Percentiles rank a stretch among this genome's conserved stretches.
Evolutionary conservation across 2,888 invertebrate species (phyloP).

Genomic region (Eupithecia inturbata): DNA sequence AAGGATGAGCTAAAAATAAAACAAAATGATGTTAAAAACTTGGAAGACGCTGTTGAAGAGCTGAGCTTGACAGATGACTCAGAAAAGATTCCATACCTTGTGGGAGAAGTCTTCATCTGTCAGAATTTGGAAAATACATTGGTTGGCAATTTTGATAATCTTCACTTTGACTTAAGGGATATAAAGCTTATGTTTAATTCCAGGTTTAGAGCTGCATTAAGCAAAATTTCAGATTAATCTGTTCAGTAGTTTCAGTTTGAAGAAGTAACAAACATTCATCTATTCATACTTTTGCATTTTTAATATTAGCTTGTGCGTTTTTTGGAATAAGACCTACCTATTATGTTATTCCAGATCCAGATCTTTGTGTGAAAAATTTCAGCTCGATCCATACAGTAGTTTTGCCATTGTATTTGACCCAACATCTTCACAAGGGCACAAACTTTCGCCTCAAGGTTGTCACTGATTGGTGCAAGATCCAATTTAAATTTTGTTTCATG

Average conservation of each 20-base stretch:
- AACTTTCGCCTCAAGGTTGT: too few species aligned
- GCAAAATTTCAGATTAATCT: background rate
- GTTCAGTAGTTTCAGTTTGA: background rate
- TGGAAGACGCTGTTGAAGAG: conserved; percentile 96
- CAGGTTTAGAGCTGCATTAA: background rate
- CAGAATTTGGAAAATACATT: conserved; percentile 90
- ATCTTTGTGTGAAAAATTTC: background rate
- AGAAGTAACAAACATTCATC: background rate
- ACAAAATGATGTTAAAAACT: conserved; percentile 95
- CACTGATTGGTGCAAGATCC: too few species aligned
- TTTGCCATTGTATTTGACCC: background rate
- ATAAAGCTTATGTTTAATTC: background rate
- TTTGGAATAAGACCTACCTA: background rate
- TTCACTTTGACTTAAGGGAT: background rate
- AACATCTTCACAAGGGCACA: background rate
- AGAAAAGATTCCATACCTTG: conserved; percentile 90
- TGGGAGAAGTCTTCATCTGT: conserved; percentile 95
- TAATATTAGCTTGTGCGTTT: background rate
- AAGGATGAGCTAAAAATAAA: conserved; percentile 94
- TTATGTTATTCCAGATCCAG: background rate
- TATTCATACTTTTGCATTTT: background rate
- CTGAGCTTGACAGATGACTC: conserved; percentile 90
- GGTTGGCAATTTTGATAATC: conserved; percentile 70
- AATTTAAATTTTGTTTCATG: too few species aligned
- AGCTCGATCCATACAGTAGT: background rate